A percentile compares a stretch with the other conserved stretches of the same genome.
Conservation (phyloP, 2,797 vertebrate species). For the Nannoperca australis region DNA sequence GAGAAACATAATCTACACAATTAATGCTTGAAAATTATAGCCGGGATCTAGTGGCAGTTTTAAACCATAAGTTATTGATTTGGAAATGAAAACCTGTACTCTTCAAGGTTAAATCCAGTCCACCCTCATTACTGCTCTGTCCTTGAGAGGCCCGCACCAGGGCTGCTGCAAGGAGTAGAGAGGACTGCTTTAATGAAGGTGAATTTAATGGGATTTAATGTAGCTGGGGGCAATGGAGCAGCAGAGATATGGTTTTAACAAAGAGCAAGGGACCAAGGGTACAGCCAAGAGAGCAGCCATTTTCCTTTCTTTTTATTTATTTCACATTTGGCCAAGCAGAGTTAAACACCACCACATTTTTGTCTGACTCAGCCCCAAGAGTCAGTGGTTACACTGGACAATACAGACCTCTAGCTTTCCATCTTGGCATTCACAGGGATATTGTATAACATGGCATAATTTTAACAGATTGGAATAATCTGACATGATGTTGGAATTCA, state of each 20-base stretch:
- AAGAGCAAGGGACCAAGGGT: slow-evolving; percentile 88
- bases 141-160: slow-evolving; percentile 88
- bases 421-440: slow-evolving; percentile 65
- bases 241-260: slow-evolving; percentile 90
- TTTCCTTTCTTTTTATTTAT: slow-evolving; percentile 88
- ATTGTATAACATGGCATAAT: slow-evolving; percentile 63
- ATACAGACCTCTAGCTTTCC: slow-evolving; percentile 62
- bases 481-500: slow-evolving; percentile 3
- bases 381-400: slow-evolving; percentile 79
- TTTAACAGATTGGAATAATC: slow-evolving; percentile 35
- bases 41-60: slow-evolving; percentile 85
- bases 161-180: slow-evolving; percentile 81
- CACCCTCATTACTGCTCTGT: slow-evolving; percentile 88
- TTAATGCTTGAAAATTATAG: slow-evolving; percentile 89
- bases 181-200: slow-evolving; percentile 91
- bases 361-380: slow-evolving; percentile 82
- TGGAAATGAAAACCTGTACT: slow-evolving; percentile 90
- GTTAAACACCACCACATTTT: slow-evolving; percentile 82
- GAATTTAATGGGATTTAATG: slow-evolving; percentile 93
- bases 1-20: slow-evolving; percentile 87
- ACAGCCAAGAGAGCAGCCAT: slow-evolving; percentile 85
- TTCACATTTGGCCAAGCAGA: slow-evolving; percentile 84
- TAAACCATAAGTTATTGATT: slow-evolving; percentile 91
- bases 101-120: slow-evolving; percentile 90
- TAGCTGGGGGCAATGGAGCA: slow-evolving; percentile 90